A percentile compares a stretch with the other conserved stretches of the same genome.
Conservation (phyloP, 2,797 vertebrate genomes). For the Adrianichthys oophorus region DNA sequence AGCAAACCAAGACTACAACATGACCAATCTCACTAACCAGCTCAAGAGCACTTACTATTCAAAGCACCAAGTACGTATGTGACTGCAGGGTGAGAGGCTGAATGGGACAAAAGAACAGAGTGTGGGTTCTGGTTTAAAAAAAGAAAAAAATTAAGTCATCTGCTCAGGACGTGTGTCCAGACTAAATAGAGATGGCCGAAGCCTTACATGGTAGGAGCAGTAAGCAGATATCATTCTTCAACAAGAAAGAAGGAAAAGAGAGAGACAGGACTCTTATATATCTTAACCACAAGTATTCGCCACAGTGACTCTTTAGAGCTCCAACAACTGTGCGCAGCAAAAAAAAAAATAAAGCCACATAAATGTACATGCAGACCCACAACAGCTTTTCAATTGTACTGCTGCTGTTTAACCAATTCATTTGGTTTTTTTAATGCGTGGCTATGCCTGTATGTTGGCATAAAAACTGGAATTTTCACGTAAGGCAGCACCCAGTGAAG, state of each 20-base stretch:
- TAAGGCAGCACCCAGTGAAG: constrained; percentile 9
- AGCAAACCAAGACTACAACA: no score
- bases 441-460: not conserved
- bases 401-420: constrained; percentile 2
- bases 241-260: constrained; percentile 35
- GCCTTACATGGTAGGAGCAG: constrained; percentile 54
- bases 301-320: constrained; percentile 14
- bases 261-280: constrained; percentile 46
- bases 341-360: constrained; percentile 16
- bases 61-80: constrained; percentile 1
- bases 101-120: not conserved
- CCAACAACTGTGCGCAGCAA: constrained; percentile 20
- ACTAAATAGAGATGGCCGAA: constrained; percentile 65
- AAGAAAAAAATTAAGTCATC: constrained; percentile 28
- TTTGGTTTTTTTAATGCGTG: not conserved
- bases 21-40: constrained; percentile 6
- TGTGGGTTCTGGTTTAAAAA: not conserved
- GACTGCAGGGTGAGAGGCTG: constrained; percentile 2
- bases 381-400: not conserved
- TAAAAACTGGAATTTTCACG: not conserved
- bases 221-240: constrained; percentile 53
- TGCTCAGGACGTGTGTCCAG: constrained; percentile 65
- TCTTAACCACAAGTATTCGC: constrained; percentile 37
- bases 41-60: constrained; percentile 8
- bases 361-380: constrained; percentile 10